Evolutionary conservation across 2,888 invertebrate genomes (phyloP), one percentile per base, ranked within the genome.

Genomic region (Lithosia quadra): DNA sequence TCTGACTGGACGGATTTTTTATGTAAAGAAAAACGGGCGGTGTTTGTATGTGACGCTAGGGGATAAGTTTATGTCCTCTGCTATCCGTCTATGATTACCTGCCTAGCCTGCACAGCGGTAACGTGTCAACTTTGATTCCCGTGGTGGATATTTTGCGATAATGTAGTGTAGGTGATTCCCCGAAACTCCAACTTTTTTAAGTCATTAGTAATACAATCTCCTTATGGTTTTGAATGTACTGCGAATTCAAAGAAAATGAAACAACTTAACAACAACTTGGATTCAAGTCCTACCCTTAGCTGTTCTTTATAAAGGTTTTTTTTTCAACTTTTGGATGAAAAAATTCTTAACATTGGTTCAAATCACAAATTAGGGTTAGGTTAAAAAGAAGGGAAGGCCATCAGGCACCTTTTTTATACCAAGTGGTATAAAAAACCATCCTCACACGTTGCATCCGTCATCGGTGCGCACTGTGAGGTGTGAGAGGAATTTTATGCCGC

Each of bases 1-100:
- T 78, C 69, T 61, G 66, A 55, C 73, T 75, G 71, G 75, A 77
- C 75, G 68, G 74, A 79, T 70, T 77, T 68, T 81, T 76, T 72
- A 62, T 64, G 66, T 53, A 58, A 71, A 76, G 15, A 68, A 72
- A 71, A 74, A 78, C 78, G 71, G 69, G 39, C 68, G 57, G 74
- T 70, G 72, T 62, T 55, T 60, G 55, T 69, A 57, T 74, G 56
- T 67, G 21, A 39, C 63, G 1, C 58, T 57, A 18, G 69, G 63
- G 65, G 57, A 65, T 69, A 55, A n/a, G 21, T 69, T 68, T 69
- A 65, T 58, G 57, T 49, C n/a, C 36, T 53, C 18, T 11, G n/a
- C 18, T 55, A 33, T 53, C 53, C 8, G 34, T n/a, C 33, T 57
- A 55, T 58, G 33, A 43, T 55, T 68, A 56, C 39, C 33, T 68